Percentiles rank a stretch among this genome's conserved stretches.
These are phyloP conservation scores for Petrolisthes manimaculis DNA, from an alignment of 2,888 invertebrate genomes.

Conservation along the genomic window DNA sequence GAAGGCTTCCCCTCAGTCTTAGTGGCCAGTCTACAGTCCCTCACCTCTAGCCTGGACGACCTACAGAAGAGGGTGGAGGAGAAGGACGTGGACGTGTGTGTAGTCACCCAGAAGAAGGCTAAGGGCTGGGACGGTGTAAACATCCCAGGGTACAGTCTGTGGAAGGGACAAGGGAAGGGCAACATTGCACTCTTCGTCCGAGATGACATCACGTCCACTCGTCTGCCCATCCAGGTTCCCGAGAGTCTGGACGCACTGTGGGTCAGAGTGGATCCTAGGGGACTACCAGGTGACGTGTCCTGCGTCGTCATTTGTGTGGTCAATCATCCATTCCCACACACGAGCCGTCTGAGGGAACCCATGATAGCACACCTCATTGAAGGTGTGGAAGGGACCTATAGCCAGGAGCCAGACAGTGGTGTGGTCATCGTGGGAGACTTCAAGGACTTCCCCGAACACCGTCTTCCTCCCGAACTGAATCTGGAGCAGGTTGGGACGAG, in stretches of 20 bases:
- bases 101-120: slow-evolving; percentile 21
- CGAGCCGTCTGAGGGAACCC: slow-evolving; percentile 19
- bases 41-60: slow-evolving; percentile 12
- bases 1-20: slow-evolving; percentile 26
- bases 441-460: slow-evolving; percentile 41
- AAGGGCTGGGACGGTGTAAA: background rate
- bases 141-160: slow-evolving; percentile 31
- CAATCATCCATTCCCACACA: slow-evolving; percentile 25
- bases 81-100: slow-evolving; percentile 34
- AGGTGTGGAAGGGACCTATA: slow-evolving; percentile 34
- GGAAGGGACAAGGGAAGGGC: slow-evolving; percentile 11
- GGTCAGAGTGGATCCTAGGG: slow-evolving; percentile 26
- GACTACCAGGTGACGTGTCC: slow-evolving; percentile 31
- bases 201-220: slow-evolving; percentile 31
- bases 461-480: slow-evolving; percentile 30
- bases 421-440: slow-evolving; percentile 33
- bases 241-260: slow-evolving; percentile 27
- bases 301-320: slow-evolving; percentile 38
- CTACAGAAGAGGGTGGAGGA: slow-evolving; percentile 32
- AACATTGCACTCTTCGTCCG: slow-evolving; percentile 26
- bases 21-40: slow-evolving; percentile 28
- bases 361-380: slow-evolving; percentile 30
- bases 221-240: slow-evolving; percentile 28
- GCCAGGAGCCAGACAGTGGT: slow-evolving; percentile 33
- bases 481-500: slow-evolving; percentile 30